phyloP scores from a whole-genome alignment of 2,797 vertebrate genomes.

The Hydrophis major region DNA sequence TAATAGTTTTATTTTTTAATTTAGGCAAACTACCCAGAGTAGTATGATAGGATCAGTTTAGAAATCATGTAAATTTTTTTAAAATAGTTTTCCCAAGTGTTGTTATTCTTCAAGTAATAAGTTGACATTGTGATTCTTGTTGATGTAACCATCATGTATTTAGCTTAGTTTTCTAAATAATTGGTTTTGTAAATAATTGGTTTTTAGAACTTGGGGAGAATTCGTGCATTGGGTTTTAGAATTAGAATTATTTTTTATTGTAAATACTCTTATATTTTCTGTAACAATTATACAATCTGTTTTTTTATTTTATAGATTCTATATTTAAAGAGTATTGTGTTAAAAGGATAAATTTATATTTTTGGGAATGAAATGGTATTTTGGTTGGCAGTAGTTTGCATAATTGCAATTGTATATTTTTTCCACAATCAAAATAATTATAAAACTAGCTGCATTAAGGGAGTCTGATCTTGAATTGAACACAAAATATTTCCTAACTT shows the following conservation, averaged over 20 bases:
- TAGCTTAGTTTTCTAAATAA: neutral
- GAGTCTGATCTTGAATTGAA: slow-evolving; percentile 20
- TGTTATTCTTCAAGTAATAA: slow-evolving; percentile 9
- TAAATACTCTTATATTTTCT: neutral
- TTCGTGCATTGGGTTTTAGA: neutral
- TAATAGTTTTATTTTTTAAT: neutral
- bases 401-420: neutral
- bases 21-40: neutral
- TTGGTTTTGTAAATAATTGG: neutral
- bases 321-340: neutral
- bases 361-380: neutral
- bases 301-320: neutral
- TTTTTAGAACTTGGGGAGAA: neutral
- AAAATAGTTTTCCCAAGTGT: neutral
- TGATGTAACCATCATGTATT: neutral
- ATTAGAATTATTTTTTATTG: neutral
- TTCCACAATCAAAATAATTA: neutral
- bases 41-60: neutral
- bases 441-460: neutral
- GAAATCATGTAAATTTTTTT: neutral
- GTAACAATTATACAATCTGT: neutral
- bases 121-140: neutral
- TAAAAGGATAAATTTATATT: neutral
- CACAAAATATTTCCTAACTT: neutral
- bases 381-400: neutral